phyloP scores from a whole-genome alignment of 2,888 invertebrate species.

The Axea sp. region DNA sequence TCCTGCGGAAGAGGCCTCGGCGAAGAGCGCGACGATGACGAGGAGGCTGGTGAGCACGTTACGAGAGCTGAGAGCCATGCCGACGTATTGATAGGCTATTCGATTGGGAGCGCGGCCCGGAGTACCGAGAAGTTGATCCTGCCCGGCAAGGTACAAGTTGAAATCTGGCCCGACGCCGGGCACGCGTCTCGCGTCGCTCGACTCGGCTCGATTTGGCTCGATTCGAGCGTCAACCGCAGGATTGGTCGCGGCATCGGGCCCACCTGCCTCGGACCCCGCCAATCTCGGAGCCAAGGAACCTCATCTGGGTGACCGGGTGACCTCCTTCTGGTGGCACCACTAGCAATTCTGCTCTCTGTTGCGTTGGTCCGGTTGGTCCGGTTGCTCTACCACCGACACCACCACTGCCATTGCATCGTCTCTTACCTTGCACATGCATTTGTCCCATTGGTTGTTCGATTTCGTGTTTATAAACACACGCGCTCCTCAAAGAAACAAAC shows the following conservation, averaged over 20 bases:
- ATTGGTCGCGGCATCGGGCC: constrained; percentile 70
- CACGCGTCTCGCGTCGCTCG: constrained; percentile 68
- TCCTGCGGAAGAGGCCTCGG: constrained; percentile 73
- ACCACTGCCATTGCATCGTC: constrained; percentile 2
- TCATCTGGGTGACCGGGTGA: constrained; percentile 78
- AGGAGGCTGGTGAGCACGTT: constrained; percentile 67
- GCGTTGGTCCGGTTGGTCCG: no score
- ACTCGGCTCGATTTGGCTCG: constrained; percentile 61
- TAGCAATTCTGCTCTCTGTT: neutral
- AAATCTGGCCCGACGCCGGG: constrained; percentile 74
- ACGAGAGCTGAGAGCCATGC: constrained; percentile 69
- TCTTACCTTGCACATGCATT: constrained; percentile 9
- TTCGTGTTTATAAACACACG: constrained; percentile 14
- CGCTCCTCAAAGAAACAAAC: no score
- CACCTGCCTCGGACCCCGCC: constrained; percentile 60
- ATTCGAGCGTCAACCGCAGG: constrained; percentile 67
- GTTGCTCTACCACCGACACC: constrained; percentile 2
- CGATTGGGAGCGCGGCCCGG: constrained; percentile 43
- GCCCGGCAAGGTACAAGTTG: constrained; percentile 76
- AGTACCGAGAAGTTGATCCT: constrained; percentile 67
- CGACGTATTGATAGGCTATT: constrained; percentile 12
- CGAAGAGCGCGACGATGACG: constrained; percentile 67
- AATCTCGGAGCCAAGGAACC: constrained; percentile 72
- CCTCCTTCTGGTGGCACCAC: constrained; percentile 73
- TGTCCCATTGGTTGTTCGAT: constrained; percentile 2